These are phyloP conservation scores for Orientallactaga bullata DNA, from an alignment of 2,113 vertebrate genomes.

Conservation along the genomic window DNA sequence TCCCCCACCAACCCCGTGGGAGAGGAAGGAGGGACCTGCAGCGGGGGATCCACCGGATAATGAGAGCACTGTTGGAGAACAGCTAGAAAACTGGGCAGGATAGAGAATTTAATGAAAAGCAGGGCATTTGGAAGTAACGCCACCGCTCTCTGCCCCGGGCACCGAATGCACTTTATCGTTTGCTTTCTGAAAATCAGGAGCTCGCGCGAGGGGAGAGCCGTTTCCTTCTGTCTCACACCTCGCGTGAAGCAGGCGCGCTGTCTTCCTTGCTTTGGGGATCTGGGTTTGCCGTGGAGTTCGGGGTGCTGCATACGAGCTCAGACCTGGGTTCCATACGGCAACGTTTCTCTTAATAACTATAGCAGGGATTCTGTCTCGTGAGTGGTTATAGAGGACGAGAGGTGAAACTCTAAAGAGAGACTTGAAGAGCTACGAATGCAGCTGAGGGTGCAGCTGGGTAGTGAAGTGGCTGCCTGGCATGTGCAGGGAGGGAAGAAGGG, in stretches of 20 bases:
- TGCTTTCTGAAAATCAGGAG: background rate
- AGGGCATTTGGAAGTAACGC: background rate
- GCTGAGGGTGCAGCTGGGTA: background rate
- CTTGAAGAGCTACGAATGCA: background rate
- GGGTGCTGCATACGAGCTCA: background rate
- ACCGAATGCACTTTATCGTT: background rate
- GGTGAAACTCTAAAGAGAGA: background rate
- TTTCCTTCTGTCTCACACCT: conserved; percentile 26
- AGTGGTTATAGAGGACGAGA: fast-evolving
- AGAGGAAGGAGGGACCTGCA: too few species aligned
- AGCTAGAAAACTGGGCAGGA: background rate
- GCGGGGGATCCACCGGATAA: background rate
- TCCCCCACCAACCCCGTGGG: background rate
- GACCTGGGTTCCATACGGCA: background rate
- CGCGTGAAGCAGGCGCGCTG: background rate
- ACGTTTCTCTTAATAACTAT: background rate
- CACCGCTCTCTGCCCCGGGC: background rate
- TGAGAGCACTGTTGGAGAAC: background rate
- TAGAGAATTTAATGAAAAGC: background rate
- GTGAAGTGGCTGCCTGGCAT: too few species aligned
- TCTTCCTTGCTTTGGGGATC: background rate
- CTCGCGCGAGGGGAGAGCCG: background rate
- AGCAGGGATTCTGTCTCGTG: background rate
- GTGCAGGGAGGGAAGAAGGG: too few species aligned
- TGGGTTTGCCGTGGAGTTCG: background rate